Conservation (phyloP, 2,797 vertebrate species). For the Helostoma temminkii region DNA sequence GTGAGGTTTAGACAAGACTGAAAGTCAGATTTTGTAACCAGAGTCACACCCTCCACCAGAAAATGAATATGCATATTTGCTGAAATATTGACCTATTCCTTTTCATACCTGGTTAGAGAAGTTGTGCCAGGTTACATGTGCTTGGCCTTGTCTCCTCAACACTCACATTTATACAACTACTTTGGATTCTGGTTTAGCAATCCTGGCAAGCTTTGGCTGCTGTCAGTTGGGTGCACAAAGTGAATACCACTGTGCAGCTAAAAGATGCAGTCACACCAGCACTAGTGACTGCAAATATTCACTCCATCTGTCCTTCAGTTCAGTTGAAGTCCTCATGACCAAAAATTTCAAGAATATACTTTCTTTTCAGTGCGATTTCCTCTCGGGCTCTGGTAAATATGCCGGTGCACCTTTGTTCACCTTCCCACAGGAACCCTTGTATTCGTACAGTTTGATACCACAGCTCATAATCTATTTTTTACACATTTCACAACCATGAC, state of each 20-base stretch:
- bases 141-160: background rate
- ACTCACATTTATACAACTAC: background rate
- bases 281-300: background rate
- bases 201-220: background rate
- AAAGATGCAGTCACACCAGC: background rate
- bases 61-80: too few species aligned
- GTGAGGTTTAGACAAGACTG: too few species aligned
- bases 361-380: background rate
- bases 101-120: background rate
- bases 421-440: background rate
- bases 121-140: background rate
- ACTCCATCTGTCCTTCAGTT: background rate
- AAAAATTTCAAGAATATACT: background rate
- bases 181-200: background rate
- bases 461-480: background rate
- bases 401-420: background rate
- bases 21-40: too few species aligned
- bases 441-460: background rate
- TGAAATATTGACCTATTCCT: background rate
- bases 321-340: background rate
- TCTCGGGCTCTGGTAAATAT: background rate
- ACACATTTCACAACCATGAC: background rate
- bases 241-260: background rate
- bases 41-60: too few species aligned
- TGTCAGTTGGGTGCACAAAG: background rate